These are phyloP conservation scores for Grammomys dolichurus DNA, from an alignment of 2,113 vertebrate species.

Conservation along the genomic window DNA sequence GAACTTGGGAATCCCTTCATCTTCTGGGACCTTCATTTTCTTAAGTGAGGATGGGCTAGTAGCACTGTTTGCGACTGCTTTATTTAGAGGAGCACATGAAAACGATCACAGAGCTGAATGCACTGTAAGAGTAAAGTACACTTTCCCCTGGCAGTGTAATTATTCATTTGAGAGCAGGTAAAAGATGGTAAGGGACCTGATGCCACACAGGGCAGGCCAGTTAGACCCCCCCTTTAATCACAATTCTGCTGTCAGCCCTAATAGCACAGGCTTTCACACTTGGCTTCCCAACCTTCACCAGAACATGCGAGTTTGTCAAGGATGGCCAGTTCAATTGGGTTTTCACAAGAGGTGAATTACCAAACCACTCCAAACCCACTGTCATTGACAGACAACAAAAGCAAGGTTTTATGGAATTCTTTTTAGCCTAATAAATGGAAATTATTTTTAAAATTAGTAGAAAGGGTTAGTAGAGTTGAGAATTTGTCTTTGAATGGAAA, in stretches of 20 bases:
- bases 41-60: neutral
- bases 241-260: neutral
- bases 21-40: neutral
- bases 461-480: neutral
- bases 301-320: conserved; percentile 41
- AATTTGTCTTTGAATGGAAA: neutral
- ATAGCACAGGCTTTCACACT: neutral
- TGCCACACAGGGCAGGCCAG: neutral
- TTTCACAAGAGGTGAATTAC: conserved; percentile 48
- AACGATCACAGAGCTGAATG: neutral
- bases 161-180: neutral
- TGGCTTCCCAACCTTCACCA: neutral
- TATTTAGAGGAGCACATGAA: neutral
- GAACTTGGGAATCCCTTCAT: neutral
- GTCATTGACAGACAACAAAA: neutral
- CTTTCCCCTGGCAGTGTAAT: neutral
- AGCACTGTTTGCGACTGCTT: neutral
- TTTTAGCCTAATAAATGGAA: neutral
- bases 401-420: neutral
- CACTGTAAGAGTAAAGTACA: conserved; percentile 15
- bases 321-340: neutral
- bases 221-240: neutral
- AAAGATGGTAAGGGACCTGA: neutral
- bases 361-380: neutral
- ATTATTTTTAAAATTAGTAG: neutral